phyloP scores from a whole-genome alignment of 1,140 invertebrate species.

The Apis florea region DNA sequence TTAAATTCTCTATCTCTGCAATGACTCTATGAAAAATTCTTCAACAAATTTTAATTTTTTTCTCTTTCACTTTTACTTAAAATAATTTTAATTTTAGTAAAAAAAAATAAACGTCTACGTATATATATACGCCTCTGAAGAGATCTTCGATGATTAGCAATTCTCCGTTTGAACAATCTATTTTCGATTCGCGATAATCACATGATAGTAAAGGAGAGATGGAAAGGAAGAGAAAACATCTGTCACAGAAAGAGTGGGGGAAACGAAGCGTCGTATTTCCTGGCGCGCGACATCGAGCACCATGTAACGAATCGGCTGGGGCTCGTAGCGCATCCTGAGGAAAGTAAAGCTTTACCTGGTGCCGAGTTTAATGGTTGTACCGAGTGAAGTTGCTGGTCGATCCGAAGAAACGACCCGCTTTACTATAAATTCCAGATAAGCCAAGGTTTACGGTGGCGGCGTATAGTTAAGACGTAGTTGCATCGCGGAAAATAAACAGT shows the following conservation, averaged over 20 bases:
- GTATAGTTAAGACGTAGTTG: slow-evolving; percentile 56
- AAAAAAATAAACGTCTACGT: no score
- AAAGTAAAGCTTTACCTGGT: slow-evolving; percentile 47
- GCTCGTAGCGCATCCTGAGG: slow-evolving; percentile 38
- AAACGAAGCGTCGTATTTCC: slow-evolving; percentile 29
- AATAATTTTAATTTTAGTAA: no score
- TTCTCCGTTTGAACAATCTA: slow-evolving; percentile 41
- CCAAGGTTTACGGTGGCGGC: slow-evolving; percentile 63
- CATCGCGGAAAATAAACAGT: slow-evolving; percentile 55
- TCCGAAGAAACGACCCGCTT: slow-evolving; percentile 68
- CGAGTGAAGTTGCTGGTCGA: slow-evolving; percentile 50
- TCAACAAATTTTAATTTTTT: no score
- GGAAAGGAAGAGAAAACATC: neutral
- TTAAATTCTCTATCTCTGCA: no score
- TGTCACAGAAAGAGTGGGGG: neutral
- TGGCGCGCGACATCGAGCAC: slow-evolving; percentile 23
- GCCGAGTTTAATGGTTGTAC: slow-evolving; percentile 59
- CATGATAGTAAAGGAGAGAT: neutral
- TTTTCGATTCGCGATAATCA: slow-evolving; percentile 1
- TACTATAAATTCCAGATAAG: slow-evolving; percentile 72
- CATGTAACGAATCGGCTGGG: neutral
- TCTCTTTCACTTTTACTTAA: no score
- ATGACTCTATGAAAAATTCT: no score
- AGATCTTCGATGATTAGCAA: slow-evolving; percentile 28
- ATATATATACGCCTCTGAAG: neutral